phyloP scores from a whole-genome alignment of 2,797 vertebrate species.

The Philypnodon macrostomus region DNA sequence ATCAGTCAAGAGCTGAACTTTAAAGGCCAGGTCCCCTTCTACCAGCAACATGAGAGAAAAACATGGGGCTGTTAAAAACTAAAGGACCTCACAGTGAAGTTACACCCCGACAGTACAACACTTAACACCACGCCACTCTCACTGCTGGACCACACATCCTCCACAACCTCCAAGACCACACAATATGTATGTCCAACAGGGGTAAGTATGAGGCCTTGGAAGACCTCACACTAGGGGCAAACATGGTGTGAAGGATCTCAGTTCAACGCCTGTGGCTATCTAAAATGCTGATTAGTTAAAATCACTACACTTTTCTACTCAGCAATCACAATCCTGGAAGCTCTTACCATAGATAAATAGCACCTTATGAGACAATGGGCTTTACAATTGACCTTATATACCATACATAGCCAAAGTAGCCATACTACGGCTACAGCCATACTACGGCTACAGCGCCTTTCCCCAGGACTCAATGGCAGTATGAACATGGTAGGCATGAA shows the following conservation, averaged over 20 bases:
- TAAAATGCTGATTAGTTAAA: conserved; percentile 38
- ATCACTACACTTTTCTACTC: conserved; percentile 33
- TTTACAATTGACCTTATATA: too few relatives aligned
- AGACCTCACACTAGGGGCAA: conserved; percentile 66
- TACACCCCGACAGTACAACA: conserved; percentile 41
- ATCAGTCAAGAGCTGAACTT: conserved; percentile 68
- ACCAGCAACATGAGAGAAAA: conserved; percentile 57
- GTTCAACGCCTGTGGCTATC: conserved; percentile 44
- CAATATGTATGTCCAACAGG: conserved; percentile 53
- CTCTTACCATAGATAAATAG: conserved; percentile 31
- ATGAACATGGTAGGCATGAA: too few relatives aligned
- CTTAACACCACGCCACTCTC: conserved; percentile 52
- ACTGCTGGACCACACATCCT: conserved; percentile 62
- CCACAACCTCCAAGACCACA: conserved; percentile 62
- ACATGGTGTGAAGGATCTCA: conserved; percentile 12
- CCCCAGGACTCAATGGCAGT: too few relatives aligned
- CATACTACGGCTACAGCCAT: too few relatives aligned
- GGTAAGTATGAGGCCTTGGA: conserved; percentile 58
- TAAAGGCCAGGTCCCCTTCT: conserved; percentile 67
- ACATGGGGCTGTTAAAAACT: conserved; percentile 59
- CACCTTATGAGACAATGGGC: too few relatives aligned
- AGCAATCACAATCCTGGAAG: conserved; percentile 43
- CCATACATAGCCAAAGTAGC: too few relatives aligned
- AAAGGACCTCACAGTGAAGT: conserved; percentile 66
- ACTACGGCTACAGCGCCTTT: too few relatives aligned